These are phyloP conservation scores for Patella caerulea DNA, from an alignment of 2,888 invertebrate species.

Conservation along the genomic window DNA sequence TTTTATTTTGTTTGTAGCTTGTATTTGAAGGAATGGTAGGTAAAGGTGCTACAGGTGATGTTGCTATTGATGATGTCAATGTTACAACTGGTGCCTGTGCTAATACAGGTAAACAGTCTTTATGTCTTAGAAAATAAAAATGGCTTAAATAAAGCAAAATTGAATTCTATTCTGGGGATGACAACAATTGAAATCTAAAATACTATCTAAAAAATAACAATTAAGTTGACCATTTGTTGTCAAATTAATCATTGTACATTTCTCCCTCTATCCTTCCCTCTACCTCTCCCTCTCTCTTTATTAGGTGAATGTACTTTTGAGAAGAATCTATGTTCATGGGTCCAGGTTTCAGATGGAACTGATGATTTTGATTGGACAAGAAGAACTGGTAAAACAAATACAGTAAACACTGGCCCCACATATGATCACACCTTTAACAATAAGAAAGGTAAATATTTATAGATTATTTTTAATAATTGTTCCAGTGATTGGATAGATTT, in stretches of 20 bases:
- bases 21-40: slow-evolving; percentile 64
- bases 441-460: slow-evolving; percentile 35
- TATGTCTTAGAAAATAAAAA: neutral
- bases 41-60: slow-evolving; percentile 57
- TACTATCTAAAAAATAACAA: too few species aligned
- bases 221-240: too few species aligned
- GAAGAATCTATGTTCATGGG: slow-evolving; percentile 52
- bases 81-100: slow-evolving; percentile 51
- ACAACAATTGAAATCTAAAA: too few species aligned
- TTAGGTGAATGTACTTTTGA: slow-evolving; percentile 59
- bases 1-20: slow-evolving; percentile 45
- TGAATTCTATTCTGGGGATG: too few species aligned
- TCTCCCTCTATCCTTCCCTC: too few species aligned
- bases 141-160: neutral
- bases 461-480: too few species aligned
- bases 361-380: slow-evolving; percentile 66
- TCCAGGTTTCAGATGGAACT: slow-evolving; percentile 36
- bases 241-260: too few species aligned
- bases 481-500: too few species aligned
- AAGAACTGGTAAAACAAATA: slow-evolving; percentile 41
- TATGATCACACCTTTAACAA: slow-evolving; percentile 59
- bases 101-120: slow-evolving; percentile 36
- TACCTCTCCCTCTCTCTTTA: slow-evolving; percentile 9
- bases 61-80: slow-evolving; percentile 65
- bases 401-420: slow-evolving; percentile 55